These are phyloP conservation scores for Progne subis DNA, from an alignment of 2,113 vertebrate species.

Conservation along the genomic window DNA sequence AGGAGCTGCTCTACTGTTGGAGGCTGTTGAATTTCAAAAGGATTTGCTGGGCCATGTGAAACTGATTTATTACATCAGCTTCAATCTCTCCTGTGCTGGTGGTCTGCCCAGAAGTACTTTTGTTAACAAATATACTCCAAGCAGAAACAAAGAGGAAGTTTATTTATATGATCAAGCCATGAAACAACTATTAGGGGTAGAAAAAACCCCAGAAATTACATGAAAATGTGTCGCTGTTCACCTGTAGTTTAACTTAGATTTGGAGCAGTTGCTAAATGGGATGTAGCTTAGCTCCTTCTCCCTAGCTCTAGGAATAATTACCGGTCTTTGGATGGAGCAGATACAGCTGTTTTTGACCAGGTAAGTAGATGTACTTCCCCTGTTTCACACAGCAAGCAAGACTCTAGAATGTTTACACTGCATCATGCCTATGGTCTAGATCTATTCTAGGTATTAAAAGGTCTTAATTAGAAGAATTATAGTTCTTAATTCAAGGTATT, in stretches of 20 bases:
- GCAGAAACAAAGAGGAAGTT: background rate
- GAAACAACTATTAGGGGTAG: background rate
- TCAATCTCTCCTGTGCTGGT: background rate
- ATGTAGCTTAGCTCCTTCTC: background rate
- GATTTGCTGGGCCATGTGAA: background rate
- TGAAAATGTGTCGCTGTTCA: background rate
- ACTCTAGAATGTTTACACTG: background rate
- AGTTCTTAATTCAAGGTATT: background rate
- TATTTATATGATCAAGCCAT: background rate
- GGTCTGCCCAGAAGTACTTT: background rate
- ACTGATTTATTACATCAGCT: background rate
- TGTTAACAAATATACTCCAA: background rate
- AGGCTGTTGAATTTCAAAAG: background rate
- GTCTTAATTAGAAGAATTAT: background rate
- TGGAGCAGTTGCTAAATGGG: background rate
- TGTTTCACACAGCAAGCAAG: background rate
- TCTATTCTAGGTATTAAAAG: background rate
- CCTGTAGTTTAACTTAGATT: background rate
- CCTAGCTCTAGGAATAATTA: background rate
- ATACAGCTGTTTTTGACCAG: background rate
- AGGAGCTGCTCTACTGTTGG: background rate
- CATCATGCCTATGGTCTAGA: background rate
- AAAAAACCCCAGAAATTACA: background rate
- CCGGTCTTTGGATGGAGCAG: background rate
- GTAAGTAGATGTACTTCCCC: background rate